Evolutionary conservation across 1,140 invertebrate species (phyloP).

Genomic region (Drosophila malerkotliana): DNA sequence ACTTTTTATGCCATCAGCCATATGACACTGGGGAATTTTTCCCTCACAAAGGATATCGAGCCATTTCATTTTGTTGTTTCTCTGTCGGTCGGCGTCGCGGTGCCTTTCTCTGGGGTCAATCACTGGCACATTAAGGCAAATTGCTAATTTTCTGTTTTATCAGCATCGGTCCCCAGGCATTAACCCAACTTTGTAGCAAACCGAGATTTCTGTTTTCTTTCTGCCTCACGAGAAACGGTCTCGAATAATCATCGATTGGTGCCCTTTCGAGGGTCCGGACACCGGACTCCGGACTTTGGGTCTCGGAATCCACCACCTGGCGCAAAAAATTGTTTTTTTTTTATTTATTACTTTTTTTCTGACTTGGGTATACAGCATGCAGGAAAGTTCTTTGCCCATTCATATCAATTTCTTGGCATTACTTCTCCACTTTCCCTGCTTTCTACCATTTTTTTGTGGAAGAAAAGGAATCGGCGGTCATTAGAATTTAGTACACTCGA

Average conservation of each 20-base stretch:
- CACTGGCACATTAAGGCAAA: slow-evolving; percentile 72
- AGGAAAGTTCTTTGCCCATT: slow-evolving; percentile 68
- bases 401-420: slow-evolving; percentile 76
- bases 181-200: slow-evolving; percentile 71
- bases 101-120: slow-evolving; percentile 58
- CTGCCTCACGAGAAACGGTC: slow-evolving; percentile 29
- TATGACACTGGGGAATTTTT: slow-evolving; percentile 27
- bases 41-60: not conserved
- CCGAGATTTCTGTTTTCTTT: slow-evolving; percentile 60
- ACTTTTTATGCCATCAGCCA: slow-evolving; percentile 7
- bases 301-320: slow-evolving; percentile 46
- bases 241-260: slow-evolving; percentile 74
- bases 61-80: slow-evolving; percentile 6
- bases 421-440: slow-evolving; percentile 43
- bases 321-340: slow-evolving; percentile 41
- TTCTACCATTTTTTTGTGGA: slow-evolving; percentile 51
- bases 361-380: slow-evolving; percentile 46
- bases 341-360: slow-evolving; percentile 21
- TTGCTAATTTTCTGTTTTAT: slow-evolving; percentile 66
- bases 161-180: slow-evolving; percentile 43
- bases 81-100: not conserved
- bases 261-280: slow-evolving; percentile 41
- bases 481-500: slow-evolving; percentile 52
- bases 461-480: slow-evolving; percentile 26
- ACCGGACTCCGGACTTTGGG: not conserved